Evolutionary conservation across 1,140 invertebrate genomes (phyloP), one percentile per base, ranked within the genome.

Genomic region (Diabrotica undecimpunctata): DNA sequence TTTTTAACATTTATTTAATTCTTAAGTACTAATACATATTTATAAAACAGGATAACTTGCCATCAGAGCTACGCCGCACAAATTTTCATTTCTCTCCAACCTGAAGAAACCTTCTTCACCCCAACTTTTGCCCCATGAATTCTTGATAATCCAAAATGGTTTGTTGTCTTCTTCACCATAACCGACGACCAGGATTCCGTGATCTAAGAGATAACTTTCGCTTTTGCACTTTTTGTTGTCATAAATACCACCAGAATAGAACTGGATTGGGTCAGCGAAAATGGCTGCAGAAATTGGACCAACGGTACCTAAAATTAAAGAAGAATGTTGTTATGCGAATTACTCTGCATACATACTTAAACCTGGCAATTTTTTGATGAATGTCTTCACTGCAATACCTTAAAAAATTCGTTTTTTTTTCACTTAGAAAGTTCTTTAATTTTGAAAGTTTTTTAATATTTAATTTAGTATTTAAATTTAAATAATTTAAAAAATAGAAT

Each of bases 121-220:
- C 88, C 88, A 92, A 10, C 59, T 69, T 10, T 76, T 77, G 3
- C 85, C 84, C 86, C 86, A 89, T 5, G 83, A 85, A 79, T 93
- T 93, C 80, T 92, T 92, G 12, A 93, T 81, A 41, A 92, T 81
- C 90, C 90, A 93, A 75, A 89, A 93, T 35, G 89, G 83, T 11
- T 11, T 35, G 14, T 35, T 36, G 35, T 51, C 0, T 36, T 61
- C 46, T 13, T 83, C 83, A 6, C 92, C 93, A 78, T 94, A 96
- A 51, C 94, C 93, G 54, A 95, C 90, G 61, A 85, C 84, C 5
- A 94, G 78, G 7, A 94, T 91, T 63, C 88, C 92, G 74, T 94
- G 92, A 74, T 94, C 89, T 7, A 94, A 75, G 5, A 63, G 53
- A 0, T 57, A 3, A 4, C 82, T 72, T 73, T 25, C 25, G 4